phyloP scores from a whole-genome alignment of 2,797 vertebrate genomes.

The Myiotriccus ornatus region DNA sequence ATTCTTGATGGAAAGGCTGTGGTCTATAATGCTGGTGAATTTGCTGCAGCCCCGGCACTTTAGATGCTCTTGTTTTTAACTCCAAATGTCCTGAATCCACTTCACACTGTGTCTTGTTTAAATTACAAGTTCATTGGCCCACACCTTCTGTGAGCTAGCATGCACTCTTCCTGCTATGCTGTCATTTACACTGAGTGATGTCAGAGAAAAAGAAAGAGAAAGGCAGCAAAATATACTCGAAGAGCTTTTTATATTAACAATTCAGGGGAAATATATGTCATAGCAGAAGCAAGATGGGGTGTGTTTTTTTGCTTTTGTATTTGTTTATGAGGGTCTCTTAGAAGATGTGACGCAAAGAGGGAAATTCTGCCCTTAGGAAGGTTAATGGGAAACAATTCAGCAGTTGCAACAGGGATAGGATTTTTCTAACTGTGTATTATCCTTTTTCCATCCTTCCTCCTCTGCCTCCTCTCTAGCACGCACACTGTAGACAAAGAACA shows the following conservation, averaged over 20 bases:
- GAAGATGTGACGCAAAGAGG: background rate
- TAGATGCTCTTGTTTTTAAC: background rate
- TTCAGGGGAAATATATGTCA: background rate
- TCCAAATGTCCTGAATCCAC: background rate
- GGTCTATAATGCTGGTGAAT: background rate
- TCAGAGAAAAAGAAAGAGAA: background rate
- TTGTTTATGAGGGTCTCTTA: background rate
- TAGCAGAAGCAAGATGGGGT: background rate
- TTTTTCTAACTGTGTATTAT: background rate
- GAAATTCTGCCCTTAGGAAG: background rate
- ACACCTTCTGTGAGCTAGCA: background rate
- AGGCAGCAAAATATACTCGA: background rate
- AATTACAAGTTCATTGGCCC: background rate
- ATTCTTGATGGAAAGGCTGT: background rate
- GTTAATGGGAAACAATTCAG: background rate
- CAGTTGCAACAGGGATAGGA: background rate
- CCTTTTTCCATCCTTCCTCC: background rate
- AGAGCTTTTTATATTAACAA: background rate
- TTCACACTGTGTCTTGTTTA: background rate
- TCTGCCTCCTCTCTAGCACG: background rate
- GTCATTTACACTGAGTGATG: background rate
- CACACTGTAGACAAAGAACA: constrained; percentile 13
- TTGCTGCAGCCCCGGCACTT: background rate
- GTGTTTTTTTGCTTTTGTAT: background rate
- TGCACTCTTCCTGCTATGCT: background rate